Evolutionary conservation across 1,140 invertebrate genomes (phyloP).

Genomic region (Nephila pilipes): DNA sequence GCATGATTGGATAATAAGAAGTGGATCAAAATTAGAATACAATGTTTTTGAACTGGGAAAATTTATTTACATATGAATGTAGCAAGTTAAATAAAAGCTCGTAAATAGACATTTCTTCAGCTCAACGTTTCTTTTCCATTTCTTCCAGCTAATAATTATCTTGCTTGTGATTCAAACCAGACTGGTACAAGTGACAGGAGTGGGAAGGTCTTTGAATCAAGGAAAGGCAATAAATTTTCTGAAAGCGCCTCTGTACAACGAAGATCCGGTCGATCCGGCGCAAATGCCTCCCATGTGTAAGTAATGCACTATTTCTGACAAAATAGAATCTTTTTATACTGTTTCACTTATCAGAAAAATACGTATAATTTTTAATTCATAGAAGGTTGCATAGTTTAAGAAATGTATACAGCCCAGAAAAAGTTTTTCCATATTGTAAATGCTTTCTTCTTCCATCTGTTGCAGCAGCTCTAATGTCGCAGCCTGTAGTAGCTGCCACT

Average conservation of each 20-base stretch:
- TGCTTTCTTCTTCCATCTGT: too few relatives aligned
- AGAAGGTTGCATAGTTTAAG: too few relatives aligned
- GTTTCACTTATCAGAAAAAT: too few relatives aligned
- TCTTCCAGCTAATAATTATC: not conserved
- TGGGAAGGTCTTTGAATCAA: conserved; percentile 52
- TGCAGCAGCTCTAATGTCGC: conserved; percentile 36
- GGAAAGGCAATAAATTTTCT: conserved; percentile 54
- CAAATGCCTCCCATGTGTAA: conserved; percentile 73
- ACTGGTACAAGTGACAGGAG: not conserved
- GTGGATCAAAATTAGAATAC: too few relatives aligned
- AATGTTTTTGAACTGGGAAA: too few relatives aligned
- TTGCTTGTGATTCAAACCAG: not conserved
- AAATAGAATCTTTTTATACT: too few relatives aligned
- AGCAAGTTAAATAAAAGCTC: too few relatives aligned
- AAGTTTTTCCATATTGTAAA: too few relatives aligned
- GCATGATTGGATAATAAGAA: too few relatives aligned
- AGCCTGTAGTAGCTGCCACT: conserved; percentile 77
- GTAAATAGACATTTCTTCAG: not conserved
- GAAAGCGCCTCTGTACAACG: conserved; percentile 18
- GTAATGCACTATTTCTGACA: not conserved
- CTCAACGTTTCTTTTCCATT: not conserved
- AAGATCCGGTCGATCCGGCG: conserved; percentile 19
- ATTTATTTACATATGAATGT: too few relatives aligned
- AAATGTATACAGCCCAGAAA: too few relatives aligned
- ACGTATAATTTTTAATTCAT: too few relatives aligned